Base-by-base conservation (phyloP, 2,888 invertebrate genomes). In the Dasysyrphus albostriatus region DNA sequence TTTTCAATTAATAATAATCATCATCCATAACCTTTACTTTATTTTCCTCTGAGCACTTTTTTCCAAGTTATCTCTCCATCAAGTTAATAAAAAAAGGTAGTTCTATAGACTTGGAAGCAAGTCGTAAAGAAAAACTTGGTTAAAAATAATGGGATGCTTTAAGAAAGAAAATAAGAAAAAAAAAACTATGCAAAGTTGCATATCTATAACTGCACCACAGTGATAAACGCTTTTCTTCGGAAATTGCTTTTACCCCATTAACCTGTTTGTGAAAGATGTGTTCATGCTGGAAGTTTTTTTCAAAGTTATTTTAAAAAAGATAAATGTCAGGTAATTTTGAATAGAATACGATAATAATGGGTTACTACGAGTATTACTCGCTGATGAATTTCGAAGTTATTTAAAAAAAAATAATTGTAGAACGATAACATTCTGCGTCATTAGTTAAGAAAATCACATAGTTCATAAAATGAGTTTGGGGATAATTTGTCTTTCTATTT, bases 171-270 rank as follows among this genome's bases (percentile, higher is more conserved):
- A 76, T 59, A 67, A 54, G 54, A 54, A 54, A 7, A n/a, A n/a
- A 49, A 14, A 51, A 6, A 29, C 80, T 76, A 77, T 51, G 16
- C 19, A 59, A 81, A 77, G 51, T 81, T 73, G 70, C 84, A 84
- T 84, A 63, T 84, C 24, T 24, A 19, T 34, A 42, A 42, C 14
- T 39, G 61, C 32, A 63, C 69, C 32, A 10, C 79, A 83, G 56
- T 83, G 70, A 79, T 83, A 80, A 83, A 37, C 56, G 29, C 69
- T 74, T 73, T 79, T 74, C 14, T 39, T 74, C 39, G 51, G 42
- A 39, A 24, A 61, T 63, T 63, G 63, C 70, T 12, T 47, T 73
- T 73, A 73, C 72, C 67, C 76, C 70, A 85, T 85, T 77, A 81
- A 85, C 72, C 61, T 85, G 72, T 39, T 49, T 81, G 51, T 76